Evolutionary conservation across 1,140 invertebrate genomes (phyloP), one percentile per base, ranked within the genome.

Genomic region (Pseudomyrmex pallidus): DNA sequence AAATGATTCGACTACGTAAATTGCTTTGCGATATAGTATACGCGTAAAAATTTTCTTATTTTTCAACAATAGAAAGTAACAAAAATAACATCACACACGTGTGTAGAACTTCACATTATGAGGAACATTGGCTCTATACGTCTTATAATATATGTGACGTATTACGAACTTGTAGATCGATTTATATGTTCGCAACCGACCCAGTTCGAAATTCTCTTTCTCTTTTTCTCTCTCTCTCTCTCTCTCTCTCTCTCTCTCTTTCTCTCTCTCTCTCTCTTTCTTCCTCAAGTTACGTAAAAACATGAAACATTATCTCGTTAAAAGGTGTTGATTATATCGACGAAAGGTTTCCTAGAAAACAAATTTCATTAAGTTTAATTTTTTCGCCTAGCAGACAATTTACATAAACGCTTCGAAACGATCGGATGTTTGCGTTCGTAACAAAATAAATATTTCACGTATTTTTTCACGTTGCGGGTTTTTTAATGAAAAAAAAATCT

Each of bases 271-370:
- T 84, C 83, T 82, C 54, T 12, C 3, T 25, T 2, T 25, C 25
- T 35, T 25, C 3, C 25, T 25, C 25, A 25, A 22, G 86, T 93
- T 93, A 91, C 89, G 83, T 92, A 92, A 92, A 78, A 86, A 84
- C 76, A 77, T 74, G 52, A 63, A 84, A 78, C 84, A 85, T 90
- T 86, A 92, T 91, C 85, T 61, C 56, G 70, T 91, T 90, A 90
- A 91, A 89, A 90, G 74, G 73, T 89, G 85, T 68, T 84, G 85
- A 90, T 91, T 77, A 35, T 35, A 88, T 77, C 78, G 62, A 12
- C 56, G 70, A 83, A 84, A 59, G 91, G 90, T 91, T 93, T 92
- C 90, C 68, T 86, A 91, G 66, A 64, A 64, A 89, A 74, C n/a
- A 89, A 89, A 83, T 87, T 82, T 87, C 64, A 82, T 88, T 84